phyloP scores from a whole-genome alignment of 37 sponge, comb jelly and placozoan species.

The Ephydatia muelleri region DNA sequence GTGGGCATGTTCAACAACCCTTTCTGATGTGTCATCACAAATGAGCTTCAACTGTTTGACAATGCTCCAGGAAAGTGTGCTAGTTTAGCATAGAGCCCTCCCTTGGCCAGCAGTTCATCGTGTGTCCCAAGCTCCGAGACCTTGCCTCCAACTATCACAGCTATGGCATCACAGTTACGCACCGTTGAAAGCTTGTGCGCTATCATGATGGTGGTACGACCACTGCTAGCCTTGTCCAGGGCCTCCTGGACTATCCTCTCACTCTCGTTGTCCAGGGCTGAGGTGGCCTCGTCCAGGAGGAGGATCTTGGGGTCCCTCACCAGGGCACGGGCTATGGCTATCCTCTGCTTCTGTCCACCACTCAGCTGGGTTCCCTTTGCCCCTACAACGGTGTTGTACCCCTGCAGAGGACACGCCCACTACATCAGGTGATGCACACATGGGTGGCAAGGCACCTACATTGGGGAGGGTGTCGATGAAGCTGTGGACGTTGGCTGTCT shows the following conservation, averaged over 20 bases:
- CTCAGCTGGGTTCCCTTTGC: constrained; percentile 46
- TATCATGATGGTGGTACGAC: constrained; percentile 36
- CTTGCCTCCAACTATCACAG: constrained; percentile 24
- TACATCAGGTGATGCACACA: not conserved
- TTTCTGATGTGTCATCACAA: too few relatives aligned
- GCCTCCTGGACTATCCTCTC: constrained; percentile 51
- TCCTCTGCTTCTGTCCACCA: constrained; percentile 55
- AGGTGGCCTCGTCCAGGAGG: constrained; percentile 64
- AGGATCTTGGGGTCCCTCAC: constrained; percentile 41
- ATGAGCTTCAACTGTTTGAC: too few relatives aligned
- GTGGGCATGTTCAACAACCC: too few relatives aligned
- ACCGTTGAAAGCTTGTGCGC: constrained; percentile 51
- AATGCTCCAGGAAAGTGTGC: not conserved
- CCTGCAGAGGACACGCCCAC: constrained; percentile 30
- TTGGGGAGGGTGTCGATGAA: constrained; percentile 89
- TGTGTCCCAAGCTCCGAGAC: constrained; percentile 55
- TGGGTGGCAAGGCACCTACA: constrained; percentile 40
- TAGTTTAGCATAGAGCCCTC: constrained; percentile 40
- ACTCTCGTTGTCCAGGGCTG: constrained; percentile 60
- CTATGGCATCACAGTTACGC: constrained; percentile 37
- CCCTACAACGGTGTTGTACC: constrained; percentile 51
- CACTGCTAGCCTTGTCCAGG: constrained; percentile 27
- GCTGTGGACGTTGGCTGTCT: constrained; percentile 92
- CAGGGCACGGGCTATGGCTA: constrained; percentile 61
- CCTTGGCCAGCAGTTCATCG: constrained; percentile 31